Base-by-base conservation (phyloP, 92 coral and sea anemone genomes). In the Metridium senile region DNA sequence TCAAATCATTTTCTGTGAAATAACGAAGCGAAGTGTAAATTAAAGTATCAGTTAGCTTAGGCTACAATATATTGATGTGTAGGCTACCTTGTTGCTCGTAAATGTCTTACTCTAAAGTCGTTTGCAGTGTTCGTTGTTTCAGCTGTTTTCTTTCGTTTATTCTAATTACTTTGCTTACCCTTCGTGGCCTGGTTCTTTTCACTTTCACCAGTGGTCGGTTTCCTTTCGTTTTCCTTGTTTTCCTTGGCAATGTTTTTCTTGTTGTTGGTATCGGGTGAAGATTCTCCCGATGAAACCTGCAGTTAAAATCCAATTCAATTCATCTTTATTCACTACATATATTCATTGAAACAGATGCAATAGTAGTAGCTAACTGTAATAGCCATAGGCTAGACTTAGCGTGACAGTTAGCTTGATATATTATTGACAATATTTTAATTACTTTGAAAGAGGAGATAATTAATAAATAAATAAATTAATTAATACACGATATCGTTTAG, bases 201-300 rank as follows among this genome's bases (percentile, higher is more conserved):
- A 28, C 69, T 63, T 27, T 63, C n/a, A 3, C 69, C 59, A 54
- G 6, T 39, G 0, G 23, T 2, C 46, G 47, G 49, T 22, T 20
- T 29, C 19, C 76, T 35, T 29, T 72, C 62, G 13, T 32, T 72
- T 2, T 63, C 75, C 8, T 56, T 34, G 33, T 53, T 56, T 23
- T 72, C 23, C 51, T 72, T 72, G 7, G 76, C 64, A 53, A 11
- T 53, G 52, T 72, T 72, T 21, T 28, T 72, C 76, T 72, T 59
- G 47, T 72, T 72, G 65, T 30, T 63, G 20, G 64, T 72, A 11
- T 54, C 76, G 0, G 76, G 30, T n/a, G 76, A 72, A n/a, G 65
- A 29, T 21, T 72, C 63, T 7, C 76, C 76, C 1, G 76, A 56
- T 0, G 76, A 72, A 21, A 72, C 76, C 76, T 72, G 33, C 17